These are phyloP conservation scores for Cosmopolites sordidus DNA, from an alignment of 2,888 invertebrate species.

Conservation along the genomic window DNA sequence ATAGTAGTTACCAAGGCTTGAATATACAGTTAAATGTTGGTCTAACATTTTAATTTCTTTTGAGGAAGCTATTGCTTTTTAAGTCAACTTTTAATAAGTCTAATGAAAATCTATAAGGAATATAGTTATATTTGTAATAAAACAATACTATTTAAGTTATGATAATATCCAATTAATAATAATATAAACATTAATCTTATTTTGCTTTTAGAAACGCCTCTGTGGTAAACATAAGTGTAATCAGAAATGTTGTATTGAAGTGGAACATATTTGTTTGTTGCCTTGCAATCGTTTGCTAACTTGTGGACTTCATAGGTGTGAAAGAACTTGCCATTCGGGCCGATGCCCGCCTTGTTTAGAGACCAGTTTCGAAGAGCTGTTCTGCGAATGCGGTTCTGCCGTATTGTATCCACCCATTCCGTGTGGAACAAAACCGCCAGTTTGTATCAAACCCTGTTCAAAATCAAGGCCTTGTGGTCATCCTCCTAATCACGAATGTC, in stretches of 20 bases:
- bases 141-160: too few species aligned
- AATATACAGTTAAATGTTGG: too few species aligned
- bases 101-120: too few species aligned
- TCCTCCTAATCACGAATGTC: constrained; percentile 80
- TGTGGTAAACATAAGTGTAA: constrained; percentile 91
- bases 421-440: constrained; percentile 84
- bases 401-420: constrained; percentile 87
- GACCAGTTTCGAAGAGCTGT: constrained; percentile 81
- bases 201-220: constrained; percentile 58
- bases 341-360: constrained; percentile 74
- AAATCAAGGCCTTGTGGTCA: constrained; percentile 76
- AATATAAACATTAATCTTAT: too few species aligned
- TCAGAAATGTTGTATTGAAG: constrained; percentile 80
- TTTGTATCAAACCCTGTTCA: constrained; percentile 73
- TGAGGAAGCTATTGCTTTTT: too few species aligned
- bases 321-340: constrained; percentile 84
- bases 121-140: too few species aligned
- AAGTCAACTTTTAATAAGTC: too few species aligned
- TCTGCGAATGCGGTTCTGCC: constrained; percentile 84
- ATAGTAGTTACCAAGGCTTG: too few species aligned
- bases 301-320: constrained; percentile 87
- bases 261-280: constrained; percentile 80
- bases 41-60: too few species aligned
- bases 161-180: too few species aligned
- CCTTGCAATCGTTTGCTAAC: constrained; percentile 76